Base-by-base conservation (phyloP, 2,113 vertebrate genomes). In the Plecotus auritus region DNA sequence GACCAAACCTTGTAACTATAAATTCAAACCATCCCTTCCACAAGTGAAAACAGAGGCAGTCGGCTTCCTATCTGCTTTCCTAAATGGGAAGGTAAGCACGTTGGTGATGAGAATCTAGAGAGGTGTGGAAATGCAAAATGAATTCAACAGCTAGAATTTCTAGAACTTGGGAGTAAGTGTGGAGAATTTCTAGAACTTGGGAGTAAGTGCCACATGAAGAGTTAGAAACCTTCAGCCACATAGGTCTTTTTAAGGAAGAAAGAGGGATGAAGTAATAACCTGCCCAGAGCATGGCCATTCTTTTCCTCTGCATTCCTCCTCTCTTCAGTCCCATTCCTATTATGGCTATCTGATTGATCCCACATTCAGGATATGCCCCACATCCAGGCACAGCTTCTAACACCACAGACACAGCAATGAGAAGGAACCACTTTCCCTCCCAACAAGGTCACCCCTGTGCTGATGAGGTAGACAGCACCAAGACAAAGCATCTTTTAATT, bases 381-480 rank as follows among this genome's bases (percentile, higher is more conserved):
- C 6, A 4, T 32, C 10, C 51, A 9, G 35, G 9, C 47, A 51
- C 2, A 0, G 4, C 17, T 56, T 51, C 45, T 40, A 42, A 30
- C 1, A 2, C 0, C n/a, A 64, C 1, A 32, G 56, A 18, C 64
- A 18, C 9, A 1, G 42, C 10, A 70, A 51, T 0, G 12, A 86
- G 9, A 90, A 54, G 5, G 7, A 80, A 54, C 18, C 66, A 30
- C 32, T 18, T 45, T 40, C 28, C 16, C 26, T 51, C 9, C 10
- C 9, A 37, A 23, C 12, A 22, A 59, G 11, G 1, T 7, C 73
- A 16, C 30, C 40, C 30, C 11, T 13, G 5, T 0, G 7, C 17
- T 11, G 9, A 85, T 30, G 67, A 11, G 23, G 67, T 20, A 4
- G 0, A 69, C 1, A 78, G 32, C 80, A 26, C 56, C 4, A 0